Percentiles rank a stretch among this genome's conserved stretches.
Evolutionary conservation across 2,888 invertebrate genomes (phyloP).

Genomic region (Macrophya alboannulata): DNA sequence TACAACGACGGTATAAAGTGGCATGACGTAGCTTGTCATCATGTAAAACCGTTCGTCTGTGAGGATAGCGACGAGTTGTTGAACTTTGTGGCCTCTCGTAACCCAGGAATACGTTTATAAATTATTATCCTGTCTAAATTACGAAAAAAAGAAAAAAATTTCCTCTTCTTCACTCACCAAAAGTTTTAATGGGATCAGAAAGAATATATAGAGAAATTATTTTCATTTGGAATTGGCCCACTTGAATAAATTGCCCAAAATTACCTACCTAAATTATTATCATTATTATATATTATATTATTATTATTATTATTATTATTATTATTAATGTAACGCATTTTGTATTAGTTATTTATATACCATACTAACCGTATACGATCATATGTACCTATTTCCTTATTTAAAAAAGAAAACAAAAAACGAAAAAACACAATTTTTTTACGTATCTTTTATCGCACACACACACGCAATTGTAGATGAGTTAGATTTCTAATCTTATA

Average conservation of each 20-base stretch:
- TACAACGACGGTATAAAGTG: conserved; percentile 95
- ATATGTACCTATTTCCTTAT: background rate
- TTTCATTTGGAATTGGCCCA: background rate
- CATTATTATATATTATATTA: background rate
- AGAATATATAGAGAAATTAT: background rate
- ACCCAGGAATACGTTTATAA: conserved; percentile 89
- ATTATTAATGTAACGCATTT: background rate
- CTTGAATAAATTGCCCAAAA: conserved; percentile 39
- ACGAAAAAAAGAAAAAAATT: background rate
- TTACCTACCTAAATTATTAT: conserved; percentile 21
- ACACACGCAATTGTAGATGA: background rate
- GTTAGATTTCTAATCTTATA: background rate
- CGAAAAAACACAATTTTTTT: background rate
- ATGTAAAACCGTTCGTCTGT: conserved; percentile 94
- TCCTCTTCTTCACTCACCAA: background rate
- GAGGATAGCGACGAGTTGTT: conserved; percentile 95
- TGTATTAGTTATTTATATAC: conserved; percentile 11
- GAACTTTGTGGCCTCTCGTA: conserved; percentile 94
- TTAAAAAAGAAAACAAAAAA: no score
- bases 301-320: conserved; percentile 17
- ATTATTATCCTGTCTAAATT: background rate
- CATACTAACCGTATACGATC: conserved; percentile 32
- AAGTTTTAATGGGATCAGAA: no score
- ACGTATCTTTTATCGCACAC: background rate
- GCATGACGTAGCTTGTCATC: conserved; percentile 96